Evolutionary conservation across 2,888 invertebrate species (phyloP), one percentile per base, ranked within the genome.

Genomic region (Netelia virgata): DNA sequence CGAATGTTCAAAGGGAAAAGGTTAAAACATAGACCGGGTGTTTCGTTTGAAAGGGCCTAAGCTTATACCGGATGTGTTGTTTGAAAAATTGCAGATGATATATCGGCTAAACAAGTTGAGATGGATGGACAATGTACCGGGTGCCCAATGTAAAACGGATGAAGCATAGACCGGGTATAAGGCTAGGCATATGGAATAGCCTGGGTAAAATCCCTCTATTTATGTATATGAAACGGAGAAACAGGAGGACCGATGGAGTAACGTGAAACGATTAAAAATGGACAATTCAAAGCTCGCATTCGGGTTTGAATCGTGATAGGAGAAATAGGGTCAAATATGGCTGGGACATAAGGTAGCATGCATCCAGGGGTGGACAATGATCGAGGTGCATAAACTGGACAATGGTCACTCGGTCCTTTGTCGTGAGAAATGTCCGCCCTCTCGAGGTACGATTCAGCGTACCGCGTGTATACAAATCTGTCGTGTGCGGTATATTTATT

Each of bases 391-490:
- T 47, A n/a, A n/a, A n/a, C 61, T 41, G n/a, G 20, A 78, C 77
- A 78, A 78, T 70, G 77, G 41, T 70, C 41, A 43, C 9, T 61
- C 20, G 50, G 41, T 6, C 61, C 36, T 63, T 69, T 77, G 77
- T 77, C 47, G 61, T 20, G 59, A 72, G 43, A 59, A 59, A 43
- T 14, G 9, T 20, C 6, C 57, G 8, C 18, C 47, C 59, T 28
- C 23, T 16, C 14, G 61, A 6, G 61, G 6, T 73, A n/a, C 10
- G 3, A n/a, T 41, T 41, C 72, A 41, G 43, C 9, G 20, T 6
- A 57, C 57, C 20, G 5, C 18, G 18, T 36, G 16, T 36, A 61
- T 28, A 61, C 28, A 14, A 61, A 28, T 23, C 61, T n/a, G 11
- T 59, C 18, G 1, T 61, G 28, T 61, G 28, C 28, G 28, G 0